Conservation (phyloP, 2,888 invertebrate species). For the Pedicia rivosa region DNA sequence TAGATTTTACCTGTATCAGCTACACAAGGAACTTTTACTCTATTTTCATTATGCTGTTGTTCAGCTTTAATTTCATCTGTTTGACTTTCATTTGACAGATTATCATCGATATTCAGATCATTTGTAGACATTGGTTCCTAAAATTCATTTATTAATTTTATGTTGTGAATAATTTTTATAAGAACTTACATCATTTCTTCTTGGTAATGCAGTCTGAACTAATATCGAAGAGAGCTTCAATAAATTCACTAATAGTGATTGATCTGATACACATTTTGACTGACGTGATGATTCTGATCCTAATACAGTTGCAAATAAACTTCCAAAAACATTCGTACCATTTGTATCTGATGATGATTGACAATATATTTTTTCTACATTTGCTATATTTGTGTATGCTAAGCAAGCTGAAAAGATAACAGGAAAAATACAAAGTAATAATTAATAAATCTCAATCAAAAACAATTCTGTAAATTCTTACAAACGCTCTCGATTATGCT, state of each 20-base stretch:
- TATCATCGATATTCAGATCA: slow-evolving; percentile 12
- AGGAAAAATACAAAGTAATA: not conserved
- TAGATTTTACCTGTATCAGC: slow-evolving; percentile 61
- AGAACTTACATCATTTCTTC: slow-evolving; percentile 28
- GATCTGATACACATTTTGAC: slow-evolving; percentile 51
- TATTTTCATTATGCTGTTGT: slow-evolving; percentile 35
- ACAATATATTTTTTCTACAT: slow-evolving; percentile 37
- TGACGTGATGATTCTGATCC: slow-evolving; percentile 43
- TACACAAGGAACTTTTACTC: slow-evolving; percentile 45
- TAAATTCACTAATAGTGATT: slow-evolving; percentile 52
- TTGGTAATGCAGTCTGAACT: slow-evolving; percentile 43
- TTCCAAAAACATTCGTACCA: slow-evolving; percentile 47
- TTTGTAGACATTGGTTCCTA: slow-evolving; percentile 28
- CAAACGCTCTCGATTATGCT: slow-evolving; percentile 59
- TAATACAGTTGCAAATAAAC: slow-evolving; percentile 57
- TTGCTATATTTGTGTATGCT: slow-evolving; percentile 36
- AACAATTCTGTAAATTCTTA: slow-evolving; percentile 20
- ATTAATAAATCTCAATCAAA: slow-evolving; percentile 11
- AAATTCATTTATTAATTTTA: slow-evolving; percentile 15
- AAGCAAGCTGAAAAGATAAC: slow-evolving; percentile 27
- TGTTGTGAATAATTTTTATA: not conserved
- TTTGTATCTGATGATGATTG: slow-evolving; percentile 35
- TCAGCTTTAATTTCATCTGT: slow-evolving; percentile 78
- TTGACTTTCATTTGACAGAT: slow-evolving; percentile 34
- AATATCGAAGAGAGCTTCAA: slow-evolving; percentile 48